phyloP scores from a whole-genome alignment of 2,113 vertebrate genomes.

The Toxotes chatareus region DNA sequence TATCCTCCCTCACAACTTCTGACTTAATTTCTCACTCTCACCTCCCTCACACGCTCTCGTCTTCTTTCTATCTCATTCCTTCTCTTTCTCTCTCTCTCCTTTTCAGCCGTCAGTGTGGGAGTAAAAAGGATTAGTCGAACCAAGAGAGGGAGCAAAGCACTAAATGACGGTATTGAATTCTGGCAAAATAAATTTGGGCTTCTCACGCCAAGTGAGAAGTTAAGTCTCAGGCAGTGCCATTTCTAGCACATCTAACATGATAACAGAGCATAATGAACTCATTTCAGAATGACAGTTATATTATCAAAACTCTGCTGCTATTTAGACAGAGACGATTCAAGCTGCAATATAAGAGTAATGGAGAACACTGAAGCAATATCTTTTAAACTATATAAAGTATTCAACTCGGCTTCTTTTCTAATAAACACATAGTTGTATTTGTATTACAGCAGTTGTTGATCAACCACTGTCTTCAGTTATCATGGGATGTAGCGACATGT shows the following conservation, averaged over 20 bases:
- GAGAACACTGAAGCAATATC: slow-evolving; percentile 3
- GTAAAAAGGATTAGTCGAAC: slow-evolving; percentile 77
- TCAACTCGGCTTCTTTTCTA: neutral
- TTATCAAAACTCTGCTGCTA: slow-evolving; percentile 37
- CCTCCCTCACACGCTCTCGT: slow-evolving; percentile 45
- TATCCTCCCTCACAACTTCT: slow-evolving; percentile 56
- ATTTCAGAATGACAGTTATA: slow-evolving; percentile 61
- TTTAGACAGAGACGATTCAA: slow-evolving; percentile 24
- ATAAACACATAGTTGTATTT: slow-evolving; percentile 16
- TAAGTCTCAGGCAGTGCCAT: slow-evolving; percentile 50
- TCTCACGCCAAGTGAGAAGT: slow-evolving; percentile 66
- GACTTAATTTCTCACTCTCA: slow-evolving; percentile 57
- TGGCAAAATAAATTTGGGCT: slow-evolving; percentile 72
- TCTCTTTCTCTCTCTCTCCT: slow-evolving; percentile 35
- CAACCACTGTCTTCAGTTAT: neutral
- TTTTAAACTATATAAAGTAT: slow-evolving; percentile 24
- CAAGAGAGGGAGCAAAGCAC: slow-evolving; percentile 67
- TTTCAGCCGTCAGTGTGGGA: slow-evolving; percentile 69
- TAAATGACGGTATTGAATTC: slow-evolving; percentile 76
- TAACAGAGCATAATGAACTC: slow-evolving; percentile 66
- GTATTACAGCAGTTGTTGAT: slow-evolving; percentile 19
- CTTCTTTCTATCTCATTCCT: slow-evolving; percentile 43
- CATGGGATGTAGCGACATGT: neutral
- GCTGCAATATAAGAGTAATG: slow-evolving; percentile 2
- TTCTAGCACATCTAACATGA: slow-evolving; percentile 67